Base-by-base conservation (phyloP, 2,888 invertebrate genomes). In the Rhaphigaster nebulosa region DNA sequence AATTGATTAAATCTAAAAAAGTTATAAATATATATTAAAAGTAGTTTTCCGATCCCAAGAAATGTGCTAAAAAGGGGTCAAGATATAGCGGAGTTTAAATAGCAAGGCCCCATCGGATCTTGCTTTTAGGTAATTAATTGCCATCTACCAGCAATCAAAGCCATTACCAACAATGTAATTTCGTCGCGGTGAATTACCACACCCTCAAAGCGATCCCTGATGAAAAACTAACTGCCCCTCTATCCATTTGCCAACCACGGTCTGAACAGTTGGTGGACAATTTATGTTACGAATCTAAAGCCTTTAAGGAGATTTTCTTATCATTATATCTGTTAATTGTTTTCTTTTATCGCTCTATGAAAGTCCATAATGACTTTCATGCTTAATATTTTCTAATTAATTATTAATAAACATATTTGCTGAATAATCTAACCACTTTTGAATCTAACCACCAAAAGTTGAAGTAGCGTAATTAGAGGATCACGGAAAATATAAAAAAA, bases 221-320 rank as follows among this genome's bases (percentile, higher is more conserved):
- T 45, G 84, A 84, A 84, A 84, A 84, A 84, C 84, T 26, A 84
- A 84, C 41, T 45, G 41, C n/a, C 26, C n/a, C 12, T 34, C 80
- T 1, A 41, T 84, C 45, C 13, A 45, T 38, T 38, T 34, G 6
- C 34, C 41, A 26, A 38, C 20, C 76, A 26, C 65, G 29, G 12
- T 5, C 70, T 10, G 0, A 76, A 1, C 26, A 84, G 2, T 12
- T 8, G 5, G 13, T 84, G 84, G 84, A 34, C 84, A 45, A 84
- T 84, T 45, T 84, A 41, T n/a, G n/a, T 45, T 23, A 41, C 41
- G 12, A 6, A 23, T 41, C n/a, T 41, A 4, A 45, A 45, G 15
- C n/a, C 0, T 84, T 84, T 84, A 45, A 76, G 70, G 15, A 18
- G 18, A 6, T 76, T 34, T 0, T 4, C 38, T 76, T 76, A 76